Base-by-base conservation (phyloP, 2,888 invertebrate genomes). In the Timandra comae region DNA sequence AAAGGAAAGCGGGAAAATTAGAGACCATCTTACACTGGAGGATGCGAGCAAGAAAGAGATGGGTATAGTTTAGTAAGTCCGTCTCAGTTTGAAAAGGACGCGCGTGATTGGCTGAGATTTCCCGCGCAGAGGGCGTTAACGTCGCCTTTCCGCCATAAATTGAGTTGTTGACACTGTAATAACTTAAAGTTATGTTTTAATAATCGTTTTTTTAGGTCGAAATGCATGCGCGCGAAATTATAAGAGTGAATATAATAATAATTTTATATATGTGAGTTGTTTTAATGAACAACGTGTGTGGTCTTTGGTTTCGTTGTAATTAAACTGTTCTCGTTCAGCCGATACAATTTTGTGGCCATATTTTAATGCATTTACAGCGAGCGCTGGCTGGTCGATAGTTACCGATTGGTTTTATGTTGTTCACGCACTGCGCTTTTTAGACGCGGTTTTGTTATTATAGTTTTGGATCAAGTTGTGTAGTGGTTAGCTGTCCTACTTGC, bases 141-240 rank as follows among this genome's bases (percentile, higher is more conserved):
- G 41, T 52, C 62, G 57, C 42, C 56, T 80, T 80, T 74, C 74
- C 81, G 80, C 85, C 77, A 86, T 86, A 86, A 86, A 86, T 86
- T 85, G 85, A 86, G 86, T 79, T 86, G 86, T 86, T 85, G 86
- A 84, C 85, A 85, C 82, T 74, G 79, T 81, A 78, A 81, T 84
- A 85, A 80, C 78, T 56, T 62, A 65, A 81, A 75, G 79, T 80
- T 81, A 81, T 79, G 80, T 81, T 81, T 76, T 82, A 78, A 80
- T 80, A 75, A 65, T 72, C 61, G 63, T 70, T 76, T 77, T 78
- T 80, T 64, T 64, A 50, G 49, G 49, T 46, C n/a, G n/a, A n/a
- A n/a, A n/a, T 49, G 62, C 62, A 50, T 58, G 64, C 71, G 72
- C 77, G 81, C 82, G 76, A 82, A 82, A 84, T 82, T 78, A 82